These are phyloP conservation scores for Ceratosolen fusciceps DNA, from an alignment of 1,140 invertebrate genomes.

Conservation along the genomic window DNA sequence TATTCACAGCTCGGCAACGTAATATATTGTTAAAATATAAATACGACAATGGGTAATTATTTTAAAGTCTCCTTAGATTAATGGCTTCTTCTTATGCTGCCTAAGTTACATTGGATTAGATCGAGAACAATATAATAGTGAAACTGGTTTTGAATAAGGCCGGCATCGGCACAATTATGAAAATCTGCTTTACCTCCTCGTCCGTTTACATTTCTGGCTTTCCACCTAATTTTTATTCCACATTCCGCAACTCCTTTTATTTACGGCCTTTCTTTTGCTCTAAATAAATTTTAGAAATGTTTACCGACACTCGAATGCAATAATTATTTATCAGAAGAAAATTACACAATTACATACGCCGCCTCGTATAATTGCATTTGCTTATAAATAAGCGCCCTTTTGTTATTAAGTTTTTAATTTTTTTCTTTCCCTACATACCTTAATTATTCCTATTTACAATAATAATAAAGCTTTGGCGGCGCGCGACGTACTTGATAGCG, in stretches of 20 bases:
- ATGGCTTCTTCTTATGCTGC: not conserved
- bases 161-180: not conserved
- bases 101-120: not conserved
- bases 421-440: no score
- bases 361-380: not conserved
- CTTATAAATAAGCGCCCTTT: not conserved
- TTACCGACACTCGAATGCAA: not conserved
- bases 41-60: not conserved
- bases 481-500: not conserved
- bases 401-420: not conserved
- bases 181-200: no score
- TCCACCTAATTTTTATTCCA: not conserved
- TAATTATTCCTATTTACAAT: not conserved
- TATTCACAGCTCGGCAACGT: no score
- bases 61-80: not conserved
- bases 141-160: not conserved
- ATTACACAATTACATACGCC: not conserved
- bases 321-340: not conserved
- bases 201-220: not conserved
- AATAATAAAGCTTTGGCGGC: not conserved
- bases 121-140: not conserved
- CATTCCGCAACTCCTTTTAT: not conserved
- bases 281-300: not conserved
- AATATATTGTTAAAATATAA: no score
- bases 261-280: not conserved